Evolutionary conservation across 2,888 invertebrate species (phyloP).

Genomic region (Antheraea assamensis): DNA sequence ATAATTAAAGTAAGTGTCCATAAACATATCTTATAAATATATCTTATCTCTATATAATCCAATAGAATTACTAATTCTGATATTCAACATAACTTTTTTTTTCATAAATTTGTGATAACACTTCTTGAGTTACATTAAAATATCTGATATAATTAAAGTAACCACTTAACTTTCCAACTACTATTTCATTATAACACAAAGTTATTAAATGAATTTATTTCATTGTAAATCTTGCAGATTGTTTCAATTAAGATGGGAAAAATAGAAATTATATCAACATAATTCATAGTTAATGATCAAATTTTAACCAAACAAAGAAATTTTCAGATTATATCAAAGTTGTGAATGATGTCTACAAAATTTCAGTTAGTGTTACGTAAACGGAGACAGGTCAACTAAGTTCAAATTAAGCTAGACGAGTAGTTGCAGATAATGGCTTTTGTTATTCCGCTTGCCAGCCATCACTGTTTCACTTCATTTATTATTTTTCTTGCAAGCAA

Average conservation of each 20-base stretch:
- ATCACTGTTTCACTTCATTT: not conserved
- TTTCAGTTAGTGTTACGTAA: not conserved
- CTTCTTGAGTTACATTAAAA: not conserved
- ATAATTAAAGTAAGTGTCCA: not conserved
- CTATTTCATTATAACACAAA: not conserved
- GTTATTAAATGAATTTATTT: not conserved
- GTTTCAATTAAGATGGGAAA: not conserved
- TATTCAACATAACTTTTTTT: not conserved
- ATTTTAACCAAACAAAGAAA: not conserved
- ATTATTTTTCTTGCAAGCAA: not conserved
- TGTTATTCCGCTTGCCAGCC: not conserved
- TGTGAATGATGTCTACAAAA: not conserved
- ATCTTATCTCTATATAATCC: too few species aligned
- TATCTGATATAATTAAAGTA: not conserved
- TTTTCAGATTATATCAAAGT: not conserved
- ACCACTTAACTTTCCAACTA: not conserved
- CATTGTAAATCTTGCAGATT: not conserved
- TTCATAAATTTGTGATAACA: not conserved
- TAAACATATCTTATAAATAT: too few species aligned
- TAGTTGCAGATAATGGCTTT: slow-evolving; percentile 8
- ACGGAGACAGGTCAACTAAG: slow-evolving; percentile 2
- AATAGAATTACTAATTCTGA: too few species aligned
- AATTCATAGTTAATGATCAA: not conserved
- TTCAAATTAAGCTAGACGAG: not conserved
- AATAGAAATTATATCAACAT: not conserved